These are phyloP conservation scores for Anodontia alba DNA, from an alignment of 2,888 invertebrate genomes.

Conservation along the genomic window DNA sequence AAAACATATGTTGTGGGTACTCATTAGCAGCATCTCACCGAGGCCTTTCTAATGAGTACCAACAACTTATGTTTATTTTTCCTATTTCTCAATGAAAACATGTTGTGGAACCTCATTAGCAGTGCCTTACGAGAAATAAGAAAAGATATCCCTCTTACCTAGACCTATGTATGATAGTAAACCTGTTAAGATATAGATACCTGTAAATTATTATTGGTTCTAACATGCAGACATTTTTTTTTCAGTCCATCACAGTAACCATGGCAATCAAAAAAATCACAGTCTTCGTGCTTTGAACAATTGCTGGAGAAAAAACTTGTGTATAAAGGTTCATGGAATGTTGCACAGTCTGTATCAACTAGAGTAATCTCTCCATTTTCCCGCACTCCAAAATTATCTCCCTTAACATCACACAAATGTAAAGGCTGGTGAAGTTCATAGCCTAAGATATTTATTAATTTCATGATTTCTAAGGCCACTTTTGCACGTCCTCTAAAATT, in stretches of 20 bases:
- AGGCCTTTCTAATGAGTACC: too few relatives aligned
- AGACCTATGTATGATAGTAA: too few relatives aligned
- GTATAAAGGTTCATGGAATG: conserved; percentile 86
- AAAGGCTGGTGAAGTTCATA: conserved; percentile 87
- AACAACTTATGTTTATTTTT: too few relatives aligned
- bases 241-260: conserved; percentile 87
- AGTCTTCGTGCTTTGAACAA: conserved; percentile 88
- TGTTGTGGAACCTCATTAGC: too few relatives aligned
- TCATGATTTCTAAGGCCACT: conserved; percentile 86
- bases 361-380: conserved; percentile 85
- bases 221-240: conserved; percentile 87
- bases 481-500: conserved; percentile 71
- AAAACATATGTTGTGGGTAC: too few relatives aligned
- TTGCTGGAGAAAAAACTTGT: conserved; percentile 55
- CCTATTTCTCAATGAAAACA: too few relatives aligned
- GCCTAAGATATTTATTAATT: conserved; percentile 88
- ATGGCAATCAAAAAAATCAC: conserved; percentile 89
- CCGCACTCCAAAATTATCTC: conserved; percentile 89
- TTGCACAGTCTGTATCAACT: conserved; percentile 88
- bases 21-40: too few relatives aligned
- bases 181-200: conserved; percentile 84
- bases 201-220: conserved; percentile 89
- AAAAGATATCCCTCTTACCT: too few relatives aligned
- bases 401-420: conserved; percentile 89
- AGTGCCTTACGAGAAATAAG: too few relatives aligned